phyloP scores from a whole-genome alignment of 2,113 vertebrate genomes.

The Callaeas wilsoni region DNA sequence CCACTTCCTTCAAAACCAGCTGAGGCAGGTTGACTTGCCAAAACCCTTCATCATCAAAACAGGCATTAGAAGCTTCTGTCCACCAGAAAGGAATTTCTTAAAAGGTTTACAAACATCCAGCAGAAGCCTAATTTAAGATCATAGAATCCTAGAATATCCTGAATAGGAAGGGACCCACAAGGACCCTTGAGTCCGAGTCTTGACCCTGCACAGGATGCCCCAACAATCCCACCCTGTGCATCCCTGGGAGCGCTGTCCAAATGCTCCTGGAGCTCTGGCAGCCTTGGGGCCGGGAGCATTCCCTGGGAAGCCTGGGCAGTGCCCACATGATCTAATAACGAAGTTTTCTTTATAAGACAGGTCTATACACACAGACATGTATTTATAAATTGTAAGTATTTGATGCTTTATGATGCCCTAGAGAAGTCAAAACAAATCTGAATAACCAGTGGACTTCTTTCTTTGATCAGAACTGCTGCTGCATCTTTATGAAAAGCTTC shows the following conservation, averaged over 20 bases:
- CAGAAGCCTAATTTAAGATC: background rate
- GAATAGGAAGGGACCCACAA: background rate
- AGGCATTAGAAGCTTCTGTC: background rate
- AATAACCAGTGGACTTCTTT: background rate
- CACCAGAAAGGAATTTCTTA: background rate
- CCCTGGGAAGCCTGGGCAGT: background rate
- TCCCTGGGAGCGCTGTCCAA: rapidly evolving
- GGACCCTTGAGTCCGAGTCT: rapidly evolving
- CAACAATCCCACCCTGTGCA: background rate
- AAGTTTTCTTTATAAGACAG: background rate
- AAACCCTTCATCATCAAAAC: background rate
- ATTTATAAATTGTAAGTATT: background rate
- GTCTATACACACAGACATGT: background rate
- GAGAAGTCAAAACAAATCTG: background rate
- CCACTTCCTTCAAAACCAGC: background rate
- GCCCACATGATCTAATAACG: background rate
- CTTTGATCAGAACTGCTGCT: background rate
- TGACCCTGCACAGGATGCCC: background rate
- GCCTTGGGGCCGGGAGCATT: background rate
- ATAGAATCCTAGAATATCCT: background rate
- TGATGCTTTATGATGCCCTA: background rate
- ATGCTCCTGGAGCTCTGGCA: background rate
- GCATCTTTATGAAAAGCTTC: background rate
- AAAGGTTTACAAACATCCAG: background rate
- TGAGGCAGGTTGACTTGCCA: background rate